Conservation (phyloP, 2,888 invertebrate species). For the Oeneis ivallda region DNA sequence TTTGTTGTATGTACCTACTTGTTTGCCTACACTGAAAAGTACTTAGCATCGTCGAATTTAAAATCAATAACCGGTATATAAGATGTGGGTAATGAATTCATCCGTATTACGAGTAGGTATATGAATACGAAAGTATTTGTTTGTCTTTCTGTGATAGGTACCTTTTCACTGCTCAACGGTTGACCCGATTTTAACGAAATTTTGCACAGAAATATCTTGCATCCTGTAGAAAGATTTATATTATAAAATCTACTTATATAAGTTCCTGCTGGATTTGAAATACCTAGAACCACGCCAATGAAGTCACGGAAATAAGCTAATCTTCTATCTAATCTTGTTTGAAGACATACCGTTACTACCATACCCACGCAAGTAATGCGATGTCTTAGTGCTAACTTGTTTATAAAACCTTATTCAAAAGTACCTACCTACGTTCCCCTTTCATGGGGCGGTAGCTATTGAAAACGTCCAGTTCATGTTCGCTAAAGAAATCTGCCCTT, state of each 20-base stretch:
- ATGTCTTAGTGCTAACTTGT: slow-evolving; percentile 12
- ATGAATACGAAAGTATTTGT: neutral
- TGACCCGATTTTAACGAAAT: too few species aligned
- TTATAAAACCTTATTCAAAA: slow-evolving; percentile 16
- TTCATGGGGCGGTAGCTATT: slow-evolving; percentile 12
- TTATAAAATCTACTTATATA: neutral
- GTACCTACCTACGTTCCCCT: neutral
- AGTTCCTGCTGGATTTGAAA: neutral
- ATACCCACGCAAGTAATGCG: slow-evolving; percentile 6
- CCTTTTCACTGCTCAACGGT: too few species aligned
- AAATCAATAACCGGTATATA: neutral
- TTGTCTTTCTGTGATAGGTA: too few species aligned
- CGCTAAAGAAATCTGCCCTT: slow-evolving; percentile 8
- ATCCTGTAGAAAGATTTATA: neutral
- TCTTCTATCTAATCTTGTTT: neutral
- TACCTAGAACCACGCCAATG: neutral
- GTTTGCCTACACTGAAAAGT: neutral
- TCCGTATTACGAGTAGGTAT: too few species aligned
- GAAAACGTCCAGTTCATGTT: slow-evolving; percentile 12
- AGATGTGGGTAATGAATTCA: too few species aligned
- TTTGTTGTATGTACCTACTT: neutral
- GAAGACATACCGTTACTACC: neutral
- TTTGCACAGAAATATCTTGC: neutral
- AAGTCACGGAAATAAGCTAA: neutral
- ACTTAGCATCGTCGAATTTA: neutral